Percentiles rank a stretch among this genome's conserved stretches.
Conservation (phyloP, 2,888 invertebrate species). For the Macrosiphum euphorbiae region DNA sequence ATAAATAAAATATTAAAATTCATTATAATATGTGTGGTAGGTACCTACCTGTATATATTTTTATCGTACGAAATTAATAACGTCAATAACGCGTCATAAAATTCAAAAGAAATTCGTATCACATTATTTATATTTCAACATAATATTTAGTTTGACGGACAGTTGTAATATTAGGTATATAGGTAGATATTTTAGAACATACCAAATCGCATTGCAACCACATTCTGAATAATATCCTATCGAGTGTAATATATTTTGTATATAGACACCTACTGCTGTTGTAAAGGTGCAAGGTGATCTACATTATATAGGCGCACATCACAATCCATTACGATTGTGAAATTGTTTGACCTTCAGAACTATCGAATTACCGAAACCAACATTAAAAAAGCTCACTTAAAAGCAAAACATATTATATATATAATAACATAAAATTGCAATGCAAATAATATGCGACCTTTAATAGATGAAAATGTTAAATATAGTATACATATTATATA, state of each 20-base stretch:
- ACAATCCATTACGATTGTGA: slow-evolving; percentile 17
- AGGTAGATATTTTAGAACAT: background rate
- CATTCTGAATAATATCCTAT: background rate
- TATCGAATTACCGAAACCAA: slow-evolving; percentile 27
- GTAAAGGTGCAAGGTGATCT: slow-evolving; percentile 43
- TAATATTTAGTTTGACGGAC: background rate
- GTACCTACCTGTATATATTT: background rate
- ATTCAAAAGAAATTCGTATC: background rate
- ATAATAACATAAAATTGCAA: background rate
- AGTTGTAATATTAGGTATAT: background rate
- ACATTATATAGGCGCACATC: slow-evolving; percentile 2
- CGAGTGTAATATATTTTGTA: background rate
- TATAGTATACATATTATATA: background rate
- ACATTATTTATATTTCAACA: background rate
- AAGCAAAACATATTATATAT: background rate
- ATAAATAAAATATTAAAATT: background rate
- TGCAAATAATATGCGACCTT: background rate
- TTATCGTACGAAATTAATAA: background rate
- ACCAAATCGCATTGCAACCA: background rate
- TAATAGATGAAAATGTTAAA: background rate
- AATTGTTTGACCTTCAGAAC: slow-evolving; percentile 19
- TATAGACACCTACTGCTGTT: slow-evolving; percentile 11
- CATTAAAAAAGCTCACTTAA: background rate
- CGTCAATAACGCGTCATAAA: background rate
- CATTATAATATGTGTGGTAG: background rate